phyloP scores from a whole-genome alignment of 37 sponge, comb jelly and placozoan genomes.

The Axinella damicornis region DNA sequence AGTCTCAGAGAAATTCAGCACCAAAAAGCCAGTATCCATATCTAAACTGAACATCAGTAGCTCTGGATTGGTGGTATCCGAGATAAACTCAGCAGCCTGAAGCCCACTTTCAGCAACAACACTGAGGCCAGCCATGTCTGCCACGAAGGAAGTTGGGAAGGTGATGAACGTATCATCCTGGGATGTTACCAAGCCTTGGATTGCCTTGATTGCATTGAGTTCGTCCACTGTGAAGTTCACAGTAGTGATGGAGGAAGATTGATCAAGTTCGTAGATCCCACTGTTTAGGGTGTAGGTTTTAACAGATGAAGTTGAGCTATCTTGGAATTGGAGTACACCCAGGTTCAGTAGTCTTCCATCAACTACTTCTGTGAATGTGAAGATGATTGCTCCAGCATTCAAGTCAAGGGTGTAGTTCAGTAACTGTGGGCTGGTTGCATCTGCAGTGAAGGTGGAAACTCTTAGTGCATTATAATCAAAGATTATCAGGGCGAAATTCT shows the following conservation, averaged over 20 bases:
- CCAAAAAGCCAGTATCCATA: slow-evolving; percentile 74
- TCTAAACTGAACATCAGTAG: slow-evolving; percentile 74
- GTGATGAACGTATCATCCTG: slow-evolving; percentile 48
- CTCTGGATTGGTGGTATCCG: slow-evolving; percentile 73
- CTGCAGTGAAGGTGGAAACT: slow-evolving; percentile 49
- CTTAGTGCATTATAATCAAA: slow-evolving; percentile 23
- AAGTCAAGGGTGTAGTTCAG: slow-evolving; percentile 76
- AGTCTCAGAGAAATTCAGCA: slow-evolving; percentile 84
- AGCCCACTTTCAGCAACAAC: slow-evolving; percentile 44
- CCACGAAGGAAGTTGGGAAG: slow-evolving; percentile 54
- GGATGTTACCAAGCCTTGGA: slow-evolving; percentile 37
- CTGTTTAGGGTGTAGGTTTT: slow-evolving; percentile 47
- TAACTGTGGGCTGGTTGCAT: slow-evolving; percentile 65
- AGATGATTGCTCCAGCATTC: slow-evolving; percentile 52
- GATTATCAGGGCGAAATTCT: slow-evolving; percentile 44
- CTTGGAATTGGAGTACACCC: slow-evolving; percentile 16
- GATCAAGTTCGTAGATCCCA: background rate
- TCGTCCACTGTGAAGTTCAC: slow-evolving; percentile 57
- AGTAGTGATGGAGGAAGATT: slow-evolving; percentile 19
- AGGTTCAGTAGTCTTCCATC: slow-evolving; percentile 53
- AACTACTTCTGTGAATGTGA: slow-evolving; percentile 86
- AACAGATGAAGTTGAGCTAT: slow-evolving; percentile 10
- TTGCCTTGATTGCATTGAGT: slow-evolving; percentile 74
- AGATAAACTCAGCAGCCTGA: slow-evolving; percentile 54
- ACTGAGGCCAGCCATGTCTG: slow-evolving; percentile 72